phyloP scores from a whole-genome alignment of 2,797 vertebrate genomes.

The Aphelocoma californica region DNA sequence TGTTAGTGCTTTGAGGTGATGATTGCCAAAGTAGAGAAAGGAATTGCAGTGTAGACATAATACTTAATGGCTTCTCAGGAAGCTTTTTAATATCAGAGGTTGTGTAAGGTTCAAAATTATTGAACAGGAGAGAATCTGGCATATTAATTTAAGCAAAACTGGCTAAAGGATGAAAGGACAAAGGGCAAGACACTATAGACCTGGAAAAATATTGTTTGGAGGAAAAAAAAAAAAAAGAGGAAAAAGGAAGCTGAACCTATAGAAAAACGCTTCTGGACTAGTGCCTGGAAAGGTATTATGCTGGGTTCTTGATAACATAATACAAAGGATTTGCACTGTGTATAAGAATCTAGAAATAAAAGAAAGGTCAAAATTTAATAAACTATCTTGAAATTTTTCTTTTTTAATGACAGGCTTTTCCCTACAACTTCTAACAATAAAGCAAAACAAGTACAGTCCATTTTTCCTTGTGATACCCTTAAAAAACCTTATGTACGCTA shows the following conservation, averaged over 20 bases:
- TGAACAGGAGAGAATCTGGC: slow-evolving; percentile 8
- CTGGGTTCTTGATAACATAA: not conserved
- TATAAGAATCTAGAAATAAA: not conserved
- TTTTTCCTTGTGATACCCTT: not conserved
- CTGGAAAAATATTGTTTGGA: not conserved
- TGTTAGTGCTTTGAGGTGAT: not conserved
- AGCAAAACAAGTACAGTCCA: not conserved
- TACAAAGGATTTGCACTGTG: not conserved
- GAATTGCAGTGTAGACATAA: not conserved
- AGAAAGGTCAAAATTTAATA: not conserved
- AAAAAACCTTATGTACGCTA: not conserved
- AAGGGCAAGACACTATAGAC: not conserved
- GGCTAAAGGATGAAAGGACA: slow-evolving; percentile 43
- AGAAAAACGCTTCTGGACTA: not conserved
- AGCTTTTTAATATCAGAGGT: slow-evolving; percentile 26
- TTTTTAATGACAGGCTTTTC: not conserved
- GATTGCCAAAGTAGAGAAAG: not conserved
- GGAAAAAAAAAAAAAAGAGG: not conserved
- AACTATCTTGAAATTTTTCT: not conserved
- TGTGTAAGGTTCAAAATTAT: slow-evolving; percentile 31
- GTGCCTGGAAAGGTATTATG: not conserved
- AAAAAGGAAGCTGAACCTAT: not conserved
- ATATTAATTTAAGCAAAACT: slow-evolving; percentile 38
- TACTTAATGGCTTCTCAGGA: not conserved
- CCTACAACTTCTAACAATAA: not conserved